Conservation (phyloP, 2,113 vertebrate genomes). For the Psilopsiagon aymara region DNA sequence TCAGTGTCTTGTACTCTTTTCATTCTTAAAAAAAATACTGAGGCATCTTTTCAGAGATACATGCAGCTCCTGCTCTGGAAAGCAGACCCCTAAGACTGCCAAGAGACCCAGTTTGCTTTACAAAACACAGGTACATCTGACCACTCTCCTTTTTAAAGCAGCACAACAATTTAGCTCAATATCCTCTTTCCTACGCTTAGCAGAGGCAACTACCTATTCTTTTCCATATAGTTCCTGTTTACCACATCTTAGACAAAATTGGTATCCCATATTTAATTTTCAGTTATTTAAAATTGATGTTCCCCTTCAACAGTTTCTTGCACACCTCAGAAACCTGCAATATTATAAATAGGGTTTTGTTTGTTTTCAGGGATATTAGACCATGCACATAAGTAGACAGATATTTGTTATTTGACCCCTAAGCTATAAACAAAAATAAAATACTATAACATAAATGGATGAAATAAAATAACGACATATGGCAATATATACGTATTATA, state of each 20-base stretch:
- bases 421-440: background rate
- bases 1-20: background rate
- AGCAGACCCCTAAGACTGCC: background rate
- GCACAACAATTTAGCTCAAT: background rate
- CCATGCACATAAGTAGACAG: background rate
- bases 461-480: background rate
- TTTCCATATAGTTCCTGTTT: background rate
- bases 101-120: background rate
- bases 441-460: background rate
- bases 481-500: background rate
- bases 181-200: background rate
- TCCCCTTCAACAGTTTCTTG: background rate
- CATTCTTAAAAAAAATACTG: background rate
- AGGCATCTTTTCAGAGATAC: background rate
- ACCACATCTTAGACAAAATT: background rate
- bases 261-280: background rate
- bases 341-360: background rate
- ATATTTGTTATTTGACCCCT: background rate
- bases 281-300: background rate
- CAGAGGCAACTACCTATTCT: background rate
- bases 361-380: background rate
- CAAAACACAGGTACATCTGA: background rate
- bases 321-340: fast-evolving
- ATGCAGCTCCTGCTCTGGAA: background rate
- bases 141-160: background rate